A percentile compares a stretch with the other conserved stretches of the same genome.
Evolutionary conservation across 2,113 vertebrate genomes (phyloP).

Genomic region (Parus major): DNA sequence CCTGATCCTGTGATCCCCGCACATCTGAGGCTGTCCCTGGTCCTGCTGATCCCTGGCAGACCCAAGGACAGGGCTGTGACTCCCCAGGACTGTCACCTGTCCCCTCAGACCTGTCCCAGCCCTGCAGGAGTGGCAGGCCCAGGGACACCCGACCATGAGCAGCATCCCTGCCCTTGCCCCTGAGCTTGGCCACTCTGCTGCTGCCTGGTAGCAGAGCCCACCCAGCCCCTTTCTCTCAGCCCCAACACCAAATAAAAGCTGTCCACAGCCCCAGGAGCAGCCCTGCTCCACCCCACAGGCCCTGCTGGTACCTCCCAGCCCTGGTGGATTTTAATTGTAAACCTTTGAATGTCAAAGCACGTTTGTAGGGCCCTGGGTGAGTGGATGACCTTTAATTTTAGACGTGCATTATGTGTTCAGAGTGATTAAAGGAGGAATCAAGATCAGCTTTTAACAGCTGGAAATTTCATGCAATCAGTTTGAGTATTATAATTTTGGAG

Average conservation of each 20-base stretch:
- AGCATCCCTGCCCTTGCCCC: not conserved
- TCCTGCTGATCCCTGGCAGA: not conserved
- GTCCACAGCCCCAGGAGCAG: not conserved
- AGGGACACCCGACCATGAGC: not conserved
- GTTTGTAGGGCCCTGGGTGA: not conserved
- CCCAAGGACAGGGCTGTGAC: not conserved
- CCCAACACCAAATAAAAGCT: not conserved
- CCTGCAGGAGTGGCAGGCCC: not conserved
- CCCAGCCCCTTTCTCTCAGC: not conserved
- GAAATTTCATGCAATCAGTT: conserved; percentile 20
- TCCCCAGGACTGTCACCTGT: not conserved
- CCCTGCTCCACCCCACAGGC: fast-evolving
- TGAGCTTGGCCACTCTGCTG: fast-evolving
- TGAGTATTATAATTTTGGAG: conserved; percentile 1
- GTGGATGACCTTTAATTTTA: conserved; percentile 37
- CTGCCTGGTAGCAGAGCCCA: not conserved
- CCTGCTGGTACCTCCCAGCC: not conserved
- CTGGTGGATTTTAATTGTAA: not conserved
- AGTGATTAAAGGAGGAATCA: conserved; percentile 34
- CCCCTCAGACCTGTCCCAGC: not conserved
- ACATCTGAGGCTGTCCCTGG: not conserved
- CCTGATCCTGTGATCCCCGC: not conserved
- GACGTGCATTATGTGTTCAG: not conserved
- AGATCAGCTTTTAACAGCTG: conserved; percentile 38
- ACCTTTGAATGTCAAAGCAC: not conserved